A percentile compares a stretch with the other conserved stretches of the same genome.
phyloP scores from a whole-genome alignment of 2,888 invertebrate genomes.

The Argyresthia goedartella region DNA sequence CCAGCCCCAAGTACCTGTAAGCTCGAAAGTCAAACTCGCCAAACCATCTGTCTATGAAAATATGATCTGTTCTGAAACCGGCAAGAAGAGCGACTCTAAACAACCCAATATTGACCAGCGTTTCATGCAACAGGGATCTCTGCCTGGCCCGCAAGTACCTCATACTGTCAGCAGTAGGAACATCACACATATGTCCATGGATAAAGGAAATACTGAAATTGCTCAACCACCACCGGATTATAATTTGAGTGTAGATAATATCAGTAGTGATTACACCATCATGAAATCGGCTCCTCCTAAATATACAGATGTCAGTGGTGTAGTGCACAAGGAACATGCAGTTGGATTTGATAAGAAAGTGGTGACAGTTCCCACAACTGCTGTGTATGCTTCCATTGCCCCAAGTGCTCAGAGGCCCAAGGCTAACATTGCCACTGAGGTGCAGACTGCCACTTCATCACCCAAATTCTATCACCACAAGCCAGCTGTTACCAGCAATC shows the following conservation, averaged over 20 bases:
- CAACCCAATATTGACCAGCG: slow-evolving; percentile 38
- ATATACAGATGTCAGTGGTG: slow-evolving; percentile 55
- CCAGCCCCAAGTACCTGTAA: slow-evolving; percentile 84
- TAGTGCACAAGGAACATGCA: slow-evolving; percentile 45
- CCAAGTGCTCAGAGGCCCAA: slow-evolving; percentile 67
- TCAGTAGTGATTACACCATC: slow-evolving; percentile 54
- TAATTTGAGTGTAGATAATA: slow-evolving; percentile 37
- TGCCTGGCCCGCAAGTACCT: slow-evolving; percentile 57
- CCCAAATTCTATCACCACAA: slow-evolving; percentile 71
- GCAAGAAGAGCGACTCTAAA: slow-evolving; percentile 46
- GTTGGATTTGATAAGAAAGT: slow-evolving; percentile 56
- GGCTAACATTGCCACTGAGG: slow-evolving; percentile 66
- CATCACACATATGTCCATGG: slow-evolving; percentile 35
- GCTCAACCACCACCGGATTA: slow-evolving; percentile 63
- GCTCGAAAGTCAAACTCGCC: slow-evolving; percentile 44
- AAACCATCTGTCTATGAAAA: slow-evolving; percentile 62
- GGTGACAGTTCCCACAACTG: slow-evolving; percentile 57
- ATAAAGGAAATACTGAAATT: slow-evolving; percentile 51
- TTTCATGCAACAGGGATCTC: slow-evolving; percentile 52
- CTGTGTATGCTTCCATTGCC: slow-evolving; percentile 66
- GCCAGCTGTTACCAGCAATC: slow-evolving; percentile 70
- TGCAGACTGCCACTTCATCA: slow-evolving; percentile 61
- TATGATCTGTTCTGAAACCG: slow-evolving; percentile 55
- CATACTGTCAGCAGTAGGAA: slow-evolving; percentile 40
- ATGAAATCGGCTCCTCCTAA: slow-evolving; percentile 66